Percentiles rank a stretch among this genome's conserved stretches.
These are phyloP conservation scores for Drosophila anomalata DNA, from an alignment of 2,888 invertebrate genomes.

Conservation along the genomic window DNA sequence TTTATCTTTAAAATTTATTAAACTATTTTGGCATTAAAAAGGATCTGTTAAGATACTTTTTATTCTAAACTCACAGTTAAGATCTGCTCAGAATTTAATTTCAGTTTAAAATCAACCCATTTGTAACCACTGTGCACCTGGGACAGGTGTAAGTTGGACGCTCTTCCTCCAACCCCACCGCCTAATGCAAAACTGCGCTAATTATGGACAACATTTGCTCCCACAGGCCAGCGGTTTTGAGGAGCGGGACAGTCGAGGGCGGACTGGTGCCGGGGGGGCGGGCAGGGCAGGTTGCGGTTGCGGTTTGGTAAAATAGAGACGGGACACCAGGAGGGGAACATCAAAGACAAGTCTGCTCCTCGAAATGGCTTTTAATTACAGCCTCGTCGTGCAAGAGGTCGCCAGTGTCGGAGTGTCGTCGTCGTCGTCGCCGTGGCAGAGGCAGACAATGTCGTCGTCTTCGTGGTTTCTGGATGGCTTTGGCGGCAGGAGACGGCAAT, in stretches of 20 bases:
- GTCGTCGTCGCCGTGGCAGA: background rate
- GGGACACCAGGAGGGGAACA: conserved; percentile 28
- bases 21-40: background rate
- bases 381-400: conserved; percentile 40
- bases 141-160: conserved; percentile 34
- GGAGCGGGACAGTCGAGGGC: conserved; percentile 23
- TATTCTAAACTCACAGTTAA: no score
- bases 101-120: background rate
- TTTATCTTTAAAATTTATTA: background rate
- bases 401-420: conserved; percentile 22
- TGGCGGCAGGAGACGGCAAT: background rate
- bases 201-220: conserved; percentile 61
- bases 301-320: conserved; percentile 7
- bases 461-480: conserved; percentile 8
- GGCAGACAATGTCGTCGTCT: conserved; percentile 36
- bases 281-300: conserved; percentile 24
- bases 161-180: background rate
- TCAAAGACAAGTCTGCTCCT: conserved; percentile 60
- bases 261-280: conserved; percentile 30
- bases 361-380: conserved; percentile 68
- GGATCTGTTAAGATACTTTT: background rate
- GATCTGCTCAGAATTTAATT: background rate
- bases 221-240: conserved; percentile 30
- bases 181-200: conserved; percentile 63
- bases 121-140: conserved; percentile 16